Base-by-base conservation (phyloP, 2,888 invertebrate species). In the Conus canariensis region DNA sequence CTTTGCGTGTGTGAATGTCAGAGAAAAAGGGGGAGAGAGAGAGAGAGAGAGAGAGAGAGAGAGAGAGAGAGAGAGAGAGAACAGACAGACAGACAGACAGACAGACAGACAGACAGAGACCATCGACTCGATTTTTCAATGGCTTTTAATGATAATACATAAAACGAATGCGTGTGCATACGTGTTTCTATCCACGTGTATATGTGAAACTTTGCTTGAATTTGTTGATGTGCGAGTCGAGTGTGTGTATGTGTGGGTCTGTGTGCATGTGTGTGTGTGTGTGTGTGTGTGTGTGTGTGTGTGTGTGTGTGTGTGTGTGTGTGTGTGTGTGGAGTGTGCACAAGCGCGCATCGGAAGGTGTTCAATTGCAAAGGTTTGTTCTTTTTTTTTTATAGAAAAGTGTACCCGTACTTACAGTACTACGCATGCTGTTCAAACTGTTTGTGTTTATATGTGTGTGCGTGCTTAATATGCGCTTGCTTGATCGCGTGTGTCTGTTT, bases 31-130 rank as follows among this genome's bases (percentile, higher is more conserved):
- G 56, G 59, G 19, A 85, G 19, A 85, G 19, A 83, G 16, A 83
- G 22, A n/a, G 59, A 85, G 59, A 85, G 58, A 85, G 58, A 85
- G 19, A 85, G 19, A 85, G 19, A 83, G 16, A 83, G 22, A 85
- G 59, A 85, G 85, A 85, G 59, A 85, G 59, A 85, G 58, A 85
- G 58, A 85, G 19, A 85, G 19, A 85, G 19, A 83, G 16, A 83
- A n/a, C 30, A 30, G 30, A 30, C 30, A 30, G 77, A 77, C 30
- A 77, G 77, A 77, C 2, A 77, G 77, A 77, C 30, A 77, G 77
- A 77, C 6, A 77, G 30, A 77, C 12, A 77, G 77, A 77, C 12
- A 77, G 77, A 77, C 30, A 77, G 77, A 77, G 25, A 77, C 9
- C 45, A 30, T 45, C 45, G 45, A 45, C 45, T 45, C 45, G 45